Percentiles rank a stretch among this genome's conserved stretches.
Evolutionary conservation across 2,888 invertebrate species (phyloP).

Genomic region (Andricus curvator): DNA sequence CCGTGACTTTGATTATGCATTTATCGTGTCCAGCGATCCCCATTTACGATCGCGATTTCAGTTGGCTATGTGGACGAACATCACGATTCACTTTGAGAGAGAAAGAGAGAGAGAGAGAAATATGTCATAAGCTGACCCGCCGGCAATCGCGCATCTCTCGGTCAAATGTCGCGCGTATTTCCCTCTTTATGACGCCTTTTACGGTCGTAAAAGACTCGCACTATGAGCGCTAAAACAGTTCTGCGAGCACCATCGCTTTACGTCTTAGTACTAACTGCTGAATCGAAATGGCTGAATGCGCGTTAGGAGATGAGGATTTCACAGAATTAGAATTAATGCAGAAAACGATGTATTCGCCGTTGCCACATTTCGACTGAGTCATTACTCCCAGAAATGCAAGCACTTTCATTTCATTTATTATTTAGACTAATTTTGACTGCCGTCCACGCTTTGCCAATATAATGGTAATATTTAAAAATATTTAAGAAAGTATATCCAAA

Average conservation of each 20-base stretch:
- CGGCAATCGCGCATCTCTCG: conserved; percentile 42
- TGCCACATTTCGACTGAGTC: background rate
- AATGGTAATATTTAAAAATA: no score
- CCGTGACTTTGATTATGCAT: conserved; percentile 29
- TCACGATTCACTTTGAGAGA: conserved; percentile 9
- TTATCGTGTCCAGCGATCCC: background rate
- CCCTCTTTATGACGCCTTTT: conserved; percentile 65
- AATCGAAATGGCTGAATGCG: conserved; percentile 15
- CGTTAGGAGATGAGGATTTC: conserved; percentile 13
- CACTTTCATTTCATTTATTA: background rate
- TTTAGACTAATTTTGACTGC: background rate
- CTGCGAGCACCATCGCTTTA: conserved; percentile 22
- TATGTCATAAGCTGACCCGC: conserved; percentile 32
- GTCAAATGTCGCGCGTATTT: conserved; percentile 64
- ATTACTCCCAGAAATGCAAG: background rate
- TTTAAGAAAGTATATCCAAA: background rate
- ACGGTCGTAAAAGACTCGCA: conserved; percentile 62
- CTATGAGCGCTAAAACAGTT: conserved; percentile 55
- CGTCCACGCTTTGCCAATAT: background rate
- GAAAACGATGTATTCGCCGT: background rate
- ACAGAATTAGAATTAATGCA: conserved; percentile 4
- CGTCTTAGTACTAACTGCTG: conserved; percentile 30
- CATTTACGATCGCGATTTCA: conserved; percentile 19
- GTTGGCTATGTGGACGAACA: conserved; percentile 7
- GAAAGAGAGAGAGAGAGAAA: background rate